A percentile compares a stretch with the other conserved stretches of the same genome.
These are phyloP conservation scores for Eristalis arbustorum DNA, from an alignment of 2,888 invertebrate genomes.

Conservation along the genomic window DNA sequence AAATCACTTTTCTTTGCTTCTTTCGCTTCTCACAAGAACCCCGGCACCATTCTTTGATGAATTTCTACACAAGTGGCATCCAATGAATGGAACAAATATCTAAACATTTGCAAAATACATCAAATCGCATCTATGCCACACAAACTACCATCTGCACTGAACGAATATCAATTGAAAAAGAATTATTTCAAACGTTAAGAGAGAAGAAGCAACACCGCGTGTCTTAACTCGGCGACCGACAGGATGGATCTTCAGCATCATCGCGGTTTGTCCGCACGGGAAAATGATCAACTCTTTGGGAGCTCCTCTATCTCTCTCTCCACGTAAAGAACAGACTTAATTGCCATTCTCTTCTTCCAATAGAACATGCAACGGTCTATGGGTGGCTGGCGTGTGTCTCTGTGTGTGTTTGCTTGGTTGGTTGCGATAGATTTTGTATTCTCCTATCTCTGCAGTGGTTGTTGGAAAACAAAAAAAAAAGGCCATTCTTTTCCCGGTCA, in stretches of 20 bases:
- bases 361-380: conserved; percentile 50
- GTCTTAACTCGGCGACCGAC: conserved; percentile 60
- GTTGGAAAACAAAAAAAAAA: conserved; percentile 36
- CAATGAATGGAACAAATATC: conserved; percentile 51
- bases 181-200: conserved; percentile 1
- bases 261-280: conserved; percentile 42
- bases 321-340: conserved; percentile 55
- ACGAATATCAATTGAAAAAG: conserved; percentile 7
- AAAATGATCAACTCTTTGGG: conserved; percentile 57
- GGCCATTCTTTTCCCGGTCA: conserved; percentile 42
- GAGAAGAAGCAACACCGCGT: conserved; percentile 50
- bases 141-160: neutral
- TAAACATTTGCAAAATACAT: conserved; percentile 35
- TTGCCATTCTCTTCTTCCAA: conserved; percentile 62
- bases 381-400: conserved; percentile 1
- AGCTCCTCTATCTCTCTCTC: conserved; percentile 13
- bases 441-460: conserved; percentile 2
- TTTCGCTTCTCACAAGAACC: conserved; percentile 1
- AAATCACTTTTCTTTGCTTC: neutral
- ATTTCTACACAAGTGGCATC: neutral
- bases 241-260: conserved; percentile 49
- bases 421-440: conserved; percentile 10
- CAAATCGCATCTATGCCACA: neutral
- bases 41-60: conserved; percentile 12
- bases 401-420: conserved; percentile 8